Conservation (phyloP, 2,113 vertebrate genomes). For the Cnemophilus loriae region DNA sequence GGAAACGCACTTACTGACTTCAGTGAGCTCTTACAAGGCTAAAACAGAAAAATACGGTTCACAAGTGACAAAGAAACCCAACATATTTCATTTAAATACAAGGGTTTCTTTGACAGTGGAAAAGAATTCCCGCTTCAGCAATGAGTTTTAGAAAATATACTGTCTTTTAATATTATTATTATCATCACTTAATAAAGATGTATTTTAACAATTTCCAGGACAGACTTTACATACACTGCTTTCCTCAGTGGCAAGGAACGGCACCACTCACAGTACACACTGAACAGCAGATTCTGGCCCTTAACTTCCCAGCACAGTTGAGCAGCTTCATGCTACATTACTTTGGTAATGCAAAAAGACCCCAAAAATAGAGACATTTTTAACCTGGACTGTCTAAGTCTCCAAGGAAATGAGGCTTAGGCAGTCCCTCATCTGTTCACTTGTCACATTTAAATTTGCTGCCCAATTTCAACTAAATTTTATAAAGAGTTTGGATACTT, state of each 20-base stretch:
- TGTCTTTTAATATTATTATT: not conserved
- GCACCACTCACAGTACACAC: not conserved
- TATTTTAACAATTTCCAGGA: not conserved
- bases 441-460: conserved; percentile 22
- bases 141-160: not conserved
- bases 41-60: not conserved
- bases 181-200: not conserved
- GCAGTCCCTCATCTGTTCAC: conserved; percentile 43
- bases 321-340: conserved; percentile 50
- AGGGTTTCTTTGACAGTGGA: not conserved
- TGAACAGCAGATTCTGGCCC: not conserved
- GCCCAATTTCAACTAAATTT: conserved; percentile 1
- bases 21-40: not conserved
- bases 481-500: not conserved
- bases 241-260: not conserved
- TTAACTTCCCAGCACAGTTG: conserved; percentile 6
- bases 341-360: not conserved
- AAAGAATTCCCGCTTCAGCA: not conserved
- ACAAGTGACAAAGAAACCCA: not conserved
- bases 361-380: conserved; percentile 33
- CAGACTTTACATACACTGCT: not conserved
- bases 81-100: not conserved
- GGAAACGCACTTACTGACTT: not conserved
- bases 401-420: conserved; percentile 39
- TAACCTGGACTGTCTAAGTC: not conserved